Base-by-base conservation (phyloP, 2,888 invertebrate species). In the Oscheius sp. region DNA sequence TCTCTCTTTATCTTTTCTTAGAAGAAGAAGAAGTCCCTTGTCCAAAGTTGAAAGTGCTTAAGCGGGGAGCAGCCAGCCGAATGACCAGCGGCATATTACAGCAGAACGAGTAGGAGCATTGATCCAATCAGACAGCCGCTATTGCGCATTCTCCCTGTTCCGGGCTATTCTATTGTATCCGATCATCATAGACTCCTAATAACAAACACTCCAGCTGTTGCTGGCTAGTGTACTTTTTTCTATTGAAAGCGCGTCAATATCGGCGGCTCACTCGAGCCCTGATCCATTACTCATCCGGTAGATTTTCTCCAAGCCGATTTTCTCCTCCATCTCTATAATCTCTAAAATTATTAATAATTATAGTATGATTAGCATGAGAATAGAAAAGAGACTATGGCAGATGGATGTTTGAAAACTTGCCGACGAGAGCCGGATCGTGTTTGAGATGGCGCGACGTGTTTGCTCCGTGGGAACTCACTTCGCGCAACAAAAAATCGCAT, bases 381-480 rank as follows among this genome's bases (percentile, higher is more conserved):
- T 45, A 45, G 21, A 18, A 35, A 35, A 12, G 25, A n/a, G 58
- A 16, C 12, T 2, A 1, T 58, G 43, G n/a, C 45, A 21, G 23
- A 12, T 21, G 52, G 52, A 66, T 66, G 66, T 66, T 52, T 64
- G 49, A 64, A 66, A 66, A 52, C 66, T 49, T 3, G 41, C 43
- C 29, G 25, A 27, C 58, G 16, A 27, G 66, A 52, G 63, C 66
- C 35, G 66, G 66, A 66, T 66, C 66, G 66, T 66, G 66, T 66
- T 66, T 66, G 66, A 66, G 66, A 23, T 63, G 12, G 61, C 61
- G 64, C 23, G 66, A 52, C 66, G 49, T 66, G 66, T 66, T 66
- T 66, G 66, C 66, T 49, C 49, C n/a, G 13, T 46, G 23, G 63
- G 46, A 64, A 64, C 49, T 52, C 63, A 63, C 66, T 66, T 66